A percentile compares a stretch with the other conserved stretches of the same genome.
These are phyloP conservation scores for Eumaeus atala DNA, from an alignment of 1,140 invertebrate genomes.

Conservation along the genomic window DNA sequence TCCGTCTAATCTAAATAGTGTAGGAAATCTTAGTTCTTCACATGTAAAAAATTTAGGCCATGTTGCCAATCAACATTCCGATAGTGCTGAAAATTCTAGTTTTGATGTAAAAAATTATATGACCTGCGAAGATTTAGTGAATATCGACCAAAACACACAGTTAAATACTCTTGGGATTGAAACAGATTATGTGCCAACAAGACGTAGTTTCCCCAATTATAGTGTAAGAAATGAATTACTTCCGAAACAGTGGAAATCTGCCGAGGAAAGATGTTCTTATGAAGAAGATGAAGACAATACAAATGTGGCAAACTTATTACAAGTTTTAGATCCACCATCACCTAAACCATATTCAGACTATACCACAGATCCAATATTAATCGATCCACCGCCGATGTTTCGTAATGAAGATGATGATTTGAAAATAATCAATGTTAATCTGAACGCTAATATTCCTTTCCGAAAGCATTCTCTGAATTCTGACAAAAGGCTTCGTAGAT, in stretches of 20 bases:
- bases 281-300: slow-evolving; percentile 34
- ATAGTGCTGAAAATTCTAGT: slow-evolving; percentile 77
- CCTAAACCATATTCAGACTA: slow-evolving; percentile 38
- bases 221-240: slow-evolving; percentile 41
- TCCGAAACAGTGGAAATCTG: slow-evolving; percentile 60
- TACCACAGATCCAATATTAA: slow-evolving; percentile 51
- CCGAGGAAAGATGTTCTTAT: slow-evolving; percentile 47
- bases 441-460: slow-evolving; percentile 59
- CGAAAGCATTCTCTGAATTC: slow-evolving; percentile 70
- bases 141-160: slow-evolving; percentile 75
- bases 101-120: slow-evolving; percentile 73
- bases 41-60: background rate
- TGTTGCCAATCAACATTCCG: slow-evolving; percentile 65
- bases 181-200: slow-evolving; percentile 50
- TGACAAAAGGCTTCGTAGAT: slow-evolving; percentile 65
- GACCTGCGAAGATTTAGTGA: slow-evolving; percentile 79
- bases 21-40: background rate
- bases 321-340: slow-evolving; percentile 59
- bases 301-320: slow-evolving; percentile 39
- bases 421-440: slow-evolving; percentile 60
- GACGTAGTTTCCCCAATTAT: slow-evolving; percentile 55
- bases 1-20: slow-evolving; percentile 11
- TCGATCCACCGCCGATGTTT: slow-evolving; percentile 76
- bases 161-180: slow-evolving; percentile 50
- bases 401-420: slow-evolving; percentile 61